Evolutionary conservation across 2,888 invertebrate genomes (phyloP).

Genomic region (Diogma glabrata): DNA sequence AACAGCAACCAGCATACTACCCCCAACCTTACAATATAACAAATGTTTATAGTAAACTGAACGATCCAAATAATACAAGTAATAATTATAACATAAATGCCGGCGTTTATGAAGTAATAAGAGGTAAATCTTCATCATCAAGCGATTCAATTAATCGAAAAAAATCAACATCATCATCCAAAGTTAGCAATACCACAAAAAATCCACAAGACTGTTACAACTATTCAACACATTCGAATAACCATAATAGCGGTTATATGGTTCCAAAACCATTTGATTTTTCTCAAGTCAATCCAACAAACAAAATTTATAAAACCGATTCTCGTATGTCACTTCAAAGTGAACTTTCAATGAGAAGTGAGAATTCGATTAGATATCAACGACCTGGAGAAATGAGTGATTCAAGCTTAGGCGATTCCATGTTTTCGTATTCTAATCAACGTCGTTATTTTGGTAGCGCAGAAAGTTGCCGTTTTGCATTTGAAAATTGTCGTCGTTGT

Average conservation of each 20-base stretch:
- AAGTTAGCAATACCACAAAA: no score
- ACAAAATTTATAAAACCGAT: slow-evolving; percentile 36
- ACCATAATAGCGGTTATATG: slow-evolving; percentile 21
- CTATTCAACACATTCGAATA: no score
- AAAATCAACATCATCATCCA: slow-evolving; percentile 20
- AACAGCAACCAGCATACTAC: slow-evolving; percentile 18
- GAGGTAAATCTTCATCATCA: slow-evolving; percentile 35
- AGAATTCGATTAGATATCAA: slow-evolving; percentile 24
- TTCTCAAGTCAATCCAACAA: no score
- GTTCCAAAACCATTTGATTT: slow-evolving; percentile 19
- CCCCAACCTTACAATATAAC: slow-evolving; percentile 21
- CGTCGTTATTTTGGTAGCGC: slow-evolving; percentile 35
- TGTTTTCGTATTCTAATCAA: slow-evolving; percentile 29
- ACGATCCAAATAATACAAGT: no score
- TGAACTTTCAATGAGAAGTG: slow-evolving; percentile 34
- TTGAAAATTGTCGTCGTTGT: slow-evolving; percentile 33
- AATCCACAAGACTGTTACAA: no score
- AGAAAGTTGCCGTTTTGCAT: slow-evolving; percentile 34
- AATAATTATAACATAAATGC: slow-evolving; percentile 10
- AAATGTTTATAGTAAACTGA: not conserved
- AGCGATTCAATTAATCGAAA: slow-evolving; percentile 34
- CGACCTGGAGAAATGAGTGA: slow-evolving; percentile 27
- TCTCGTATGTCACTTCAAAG: slow-evolving; percentile 35
- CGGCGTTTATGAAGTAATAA: slow-evolving; percentile 19
- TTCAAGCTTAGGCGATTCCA: slow-evolving; percentile 29